These are phyloP conservation scores for Cataglyphis rosenhaueri DNA, from an alignment of 2,888 invertebrate species.

Conservation along the genomic window DNA sequence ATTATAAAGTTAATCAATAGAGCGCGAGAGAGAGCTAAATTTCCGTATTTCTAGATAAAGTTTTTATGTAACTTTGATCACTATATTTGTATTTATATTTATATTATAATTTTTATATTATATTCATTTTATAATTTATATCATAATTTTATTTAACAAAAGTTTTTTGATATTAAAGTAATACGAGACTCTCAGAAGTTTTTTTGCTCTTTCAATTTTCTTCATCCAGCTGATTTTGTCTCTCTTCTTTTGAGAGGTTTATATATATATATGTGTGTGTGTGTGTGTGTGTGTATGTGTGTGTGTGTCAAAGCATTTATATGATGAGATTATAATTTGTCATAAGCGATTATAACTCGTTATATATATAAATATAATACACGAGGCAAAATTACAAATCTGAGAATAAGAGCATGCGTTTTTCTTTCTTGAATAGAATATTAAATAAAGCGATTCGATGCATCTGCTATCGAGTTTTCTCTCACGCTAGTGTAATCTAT, in stretches of 20 bases:
- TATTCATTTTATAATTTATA: no score
- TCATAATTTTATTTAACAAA: background rate
- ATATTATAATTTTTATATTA: background rate
- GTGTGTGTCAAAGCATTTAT: background rate
- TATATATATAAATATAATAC: background rate
- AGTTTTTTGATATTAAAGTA: background rate
- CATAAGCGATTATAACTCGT: background rate
- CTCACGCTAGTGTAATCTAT: conserved; percentile 28
- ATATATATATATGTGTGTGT: background rate
- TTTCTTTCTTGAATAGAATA: conserved; percentile 1
- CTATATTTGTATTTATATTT: background rate
- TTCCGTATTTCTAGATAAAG: background rate
- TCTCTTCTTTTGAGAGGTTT: background rate
- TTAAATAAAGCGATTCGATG: conserved; percentile 30
- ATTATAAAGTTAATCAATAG: conserved; percentile 6
- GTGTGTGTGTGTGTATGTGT: no score
- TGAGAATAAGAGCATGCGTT: background rate
- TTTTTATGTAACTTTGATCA: background rate
- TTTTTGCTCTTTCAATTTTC: no score
- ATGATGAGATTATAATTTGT: background rate
- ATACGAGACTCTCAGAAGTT: background rate
- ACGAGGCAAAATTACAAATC: background rate
- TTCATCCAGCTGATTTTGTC: no score
- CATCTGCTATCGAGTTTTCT: conserved; percentile 34
- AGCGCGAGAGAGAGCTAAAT: background rate